phyloP scores from a whole-genome alignment of 2,888 invertebrate species.

The Hermodice carunculata region DNA sequence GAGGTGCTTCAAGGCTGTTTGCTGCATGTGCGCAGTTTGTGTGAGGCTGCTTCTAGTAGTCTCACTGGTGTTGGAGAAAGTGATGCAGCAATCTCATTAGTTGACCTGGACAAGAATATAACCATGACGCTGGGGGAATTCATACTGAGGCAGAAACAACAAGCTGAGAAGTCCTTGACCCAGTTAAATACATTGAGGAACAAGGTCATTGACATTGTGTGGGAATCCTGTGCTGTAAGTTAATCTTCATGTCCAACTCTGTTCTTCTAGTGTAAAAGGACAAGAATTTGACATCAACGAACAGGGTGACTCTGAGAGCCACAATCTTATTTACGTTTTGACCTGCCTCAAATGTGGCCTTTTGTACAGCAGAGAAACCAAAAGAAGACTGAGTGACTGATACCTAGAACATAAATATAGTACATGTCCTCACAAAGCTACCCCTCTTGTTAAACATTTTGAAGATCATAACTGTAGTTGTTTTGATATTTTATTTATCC shows the following conservation, averaged over 20 bases:
- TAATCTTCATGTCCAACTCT: background rate
- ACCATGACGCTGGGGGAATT: slow-evolving; percentile 62
- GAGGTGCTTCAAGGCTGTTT: slow-evolving; percentile 67
- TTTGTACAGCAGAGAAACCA: too few relatives aligned
- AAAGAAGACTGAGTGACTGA: too few relatives aligned
- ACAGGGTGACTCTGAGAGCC: too few relatives aligned
- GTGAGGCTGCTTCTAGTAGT: slow-evolving; percentile 62
- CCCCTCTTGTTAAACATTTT: too few relatives aligned
- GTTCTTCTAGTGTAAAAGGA: too few relatives aligned
- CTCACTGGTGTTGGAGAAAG: slow-evolving; percentile 42
- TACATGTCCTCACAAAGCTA: too few relatives aligned
- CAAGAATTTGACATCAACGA: too few relatives aligned
- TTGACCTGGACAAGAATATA: slow-evolving; percentile 52
- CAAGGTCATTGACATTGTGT: slow-evolving; percentile 62
- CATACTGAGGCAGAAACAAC: slow-evolving; percentile 51
- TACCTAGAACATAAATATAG: too few relatives aligned
- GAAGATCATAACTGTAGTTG: too few relatives aligned
- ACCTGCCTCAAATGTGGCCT: too few relatives aligned
- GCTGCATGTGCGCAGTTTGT: slow-evolving; percentile 62
- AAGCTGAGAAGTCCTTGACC: slow-evolving; percentile 50
- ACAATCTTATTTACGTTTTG: too few relatives aligned
- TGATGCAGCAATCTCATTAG: slow-evolving; percentile 53
- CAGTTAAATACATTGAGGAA: slow-evolving; percentile 55
- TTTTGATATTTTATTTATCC: too few relatives aligned
- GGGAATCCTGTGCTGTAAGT: slow-evolving; percentile 68